Base-by-base conservation (phyloP, 2,888 invertebrate species). In the Melanotus villosus region DNA sequence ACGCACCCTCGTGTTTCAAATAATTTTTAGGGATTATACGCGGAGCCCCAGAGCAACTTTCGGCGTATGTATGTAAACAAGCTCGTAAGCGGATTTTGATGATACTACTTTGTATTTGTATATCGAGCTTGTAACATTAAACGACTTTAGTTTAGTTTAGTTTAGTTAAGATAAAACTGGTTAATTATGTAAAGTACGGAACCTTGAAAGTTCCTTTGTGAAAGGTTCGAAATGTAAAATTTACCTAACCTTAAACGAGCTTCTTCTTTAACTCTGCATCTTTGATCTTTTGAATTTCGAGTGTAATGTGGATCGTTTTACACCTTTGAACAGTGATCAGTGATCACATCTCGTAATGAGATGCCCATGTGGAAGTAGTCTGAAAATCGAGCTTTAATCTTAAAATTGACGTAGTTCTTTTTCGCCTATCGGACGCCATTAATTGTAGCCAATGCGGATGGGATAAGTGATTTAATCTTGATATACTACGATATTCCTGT, bases 281-380 rank as follows among this genome's bases (percentile, higher is more conserved):
- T 60, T 60, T 47, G 45, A 60, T 60, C 47, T 19, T 60, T 14
- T 18, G 32, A 18, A 7, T 16, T 18, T 9, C 18, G 18, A 57
- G 18, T n/a, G n/a, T 57, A 57, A 47, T 16, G 34, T 34, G 59
- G 41, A 45, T 60, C 59, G 47, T 9, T 45, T 58, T 60, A 32
- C 59, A 45, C 59, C 45, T 60, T 59, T 60, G 59, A 47, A 30
- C 16, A 2, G 21, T 9, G 54, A 10, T 32, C 50, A 30, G 26
- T 32, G 52, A 52, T 52, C 52, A 19, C 52, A 19, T 52, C 52
- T 32, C 54, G 18, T 56, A 56, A 56, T 56, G 56, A 56, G 16
- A 34, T 30, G 18, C 14, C 16, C 32, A 34, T 14, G 12, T 12
- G 32, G 32, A 52, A 52, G 32, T 50, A 23, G 14, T 23, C 32